Conservation (phyloP, 2,113 vertebrate genomes). For the Nyctibius bracteatus region DNA sequence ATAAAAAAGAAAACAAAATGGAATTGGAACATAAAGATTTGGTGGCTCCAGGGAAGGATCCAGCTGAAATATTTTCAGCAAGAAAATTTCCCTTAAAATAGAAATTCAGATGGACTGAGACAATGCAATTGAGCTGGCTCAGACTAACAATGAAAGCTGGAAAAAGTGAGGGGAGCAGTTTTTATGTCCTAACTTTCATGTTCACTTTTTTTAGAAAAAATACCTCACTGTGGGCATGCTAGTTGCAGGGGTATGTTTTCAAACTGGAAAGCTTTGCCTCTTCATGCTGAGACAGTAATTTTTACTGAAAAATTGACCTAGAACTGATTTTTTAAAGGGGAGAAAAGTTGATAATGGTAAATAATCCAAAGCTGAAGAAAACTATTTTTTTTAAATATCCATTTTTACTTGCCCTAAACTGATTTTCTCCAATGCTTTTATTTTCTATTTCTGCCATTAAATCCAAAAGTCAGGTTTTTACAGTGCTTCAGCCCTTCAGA, state of each 20-base stretch:
- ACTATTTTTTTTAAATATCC: background rate
- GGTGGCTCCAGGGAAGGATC: background rate
- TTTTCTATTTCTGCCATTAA: conserved; percentile 44
- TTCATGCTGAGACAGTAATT: conserved; percentile 34
- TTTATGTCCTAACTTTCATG: background rate
- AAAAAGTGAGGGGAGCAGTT: background rate
- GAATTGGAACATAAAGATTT: background rate
- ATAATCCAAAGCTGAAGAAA: conserved; percentile 42
- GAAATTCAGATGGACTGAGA: background rate
- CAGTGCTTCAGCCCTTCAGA: background rate
- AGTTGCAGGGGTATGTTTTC: background rate
- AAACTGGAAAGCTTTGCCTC: background rate
- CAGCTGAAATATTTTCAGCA: background rate
- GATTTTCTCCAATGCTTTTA: background rate
- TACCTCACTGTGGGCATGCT: background rate
- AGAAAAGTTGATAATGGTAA: conserved; percentile 14
- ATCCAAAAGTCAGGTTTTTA: conserved; percentile 1
- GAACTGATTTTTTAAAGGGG: background rate
- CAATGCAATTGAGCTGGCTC: background rate
- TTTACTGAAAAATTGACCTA: conserved; percentile 34
- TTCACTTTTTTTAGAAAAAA: background rate
- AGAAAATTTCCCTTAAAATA: background rate
- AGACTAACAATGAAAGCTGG: background rate
- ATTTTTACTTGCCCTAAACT: conserved; percentile 30
- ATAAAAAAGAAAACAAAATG: background rate